phyloP scores from a whole-genome alignment of 2,113 vertebrate species.

The Gymnobelideus leadbeateri region DNA sequence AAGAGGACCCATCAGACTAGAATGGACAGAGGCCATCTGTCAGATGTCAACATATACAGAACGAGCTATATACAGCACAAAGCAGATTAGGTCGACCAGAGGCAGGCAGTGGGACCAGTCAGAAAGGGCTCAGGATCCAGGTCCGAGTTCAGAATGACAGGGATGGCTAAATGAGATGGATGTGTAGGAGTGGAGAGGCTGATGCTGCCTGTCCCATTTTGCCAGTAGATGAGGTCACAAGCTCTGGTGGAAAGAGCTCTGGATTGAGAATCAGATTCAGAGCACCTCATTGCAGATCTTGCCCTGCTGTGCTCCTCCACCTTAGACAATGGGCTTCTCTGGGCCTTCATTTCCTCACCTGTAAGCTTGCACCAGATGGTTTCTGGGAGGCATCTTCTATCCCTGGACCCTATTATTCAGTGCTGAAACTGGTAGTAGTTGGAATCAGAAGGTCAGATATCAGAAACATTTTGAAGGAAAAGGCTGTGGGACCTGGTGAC shows the following conservation, averaged over 20 bases:
- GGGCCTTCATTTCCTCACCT: background rate
- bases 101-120: too few species aligned
- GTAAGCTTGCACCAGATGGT: background rate
- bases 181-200: background rate
- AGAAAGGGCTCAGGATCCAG: background rate
- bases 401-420: background rate
- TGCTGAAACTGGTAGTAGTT: background rate
- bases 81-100: background rate
- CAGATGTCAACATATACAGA: too few species aligned
- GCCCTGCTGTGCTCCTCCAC: too few species aligned
- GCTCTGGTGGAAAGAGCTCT: background rate
- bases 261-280: background rate
- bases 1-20: background rate
- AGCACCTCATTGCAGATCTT: background rate
- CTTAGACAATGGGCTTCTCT: background rate
- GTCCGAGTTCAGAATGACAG: background rate
- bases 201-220: background rate
- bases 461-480: slow-evolving; percentile 41
- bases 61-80: too few species aligned
- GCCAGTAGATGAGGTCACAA: background rate
- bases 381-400: background rate
- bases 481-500: background rate
- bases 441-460: background rate
- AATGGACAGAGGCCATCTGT: background rate
- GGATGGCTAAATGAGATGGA: too few species aligned